phyloP scores from a whole-genome alignment of 2,888 invertebrate genomes.

The Drosophila sordidula region DNA sequence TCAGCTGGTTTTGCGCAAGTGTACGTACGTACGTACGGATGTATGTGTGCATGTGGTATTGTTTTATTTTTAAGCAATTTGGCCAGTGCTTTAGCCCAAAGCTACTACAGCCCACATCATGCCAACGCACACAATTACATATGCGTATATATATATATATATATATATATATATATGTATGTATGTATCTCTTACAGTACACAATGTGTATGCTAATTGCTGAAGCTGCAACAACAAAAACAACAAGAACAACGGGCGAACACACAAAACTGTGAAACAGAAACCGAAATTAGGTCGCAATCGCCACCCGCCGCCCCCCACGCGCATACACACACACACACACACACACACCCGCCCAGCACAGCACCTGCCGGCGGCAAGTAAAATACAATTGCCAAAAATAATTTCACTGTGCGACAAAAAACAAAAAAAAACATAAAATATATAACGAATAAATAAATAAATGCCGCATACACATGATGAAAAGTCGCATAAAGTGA shows the following conservation, averaged over 20 bases:
- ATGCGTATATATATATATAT: constrained; percentile 1
- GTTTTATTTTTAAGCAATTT: constrained; percentile 34
- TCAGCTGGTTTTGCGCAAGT: constrained; percentile 10
- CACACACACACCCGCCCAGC: not conserved
- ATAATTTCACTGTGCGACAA: constrained; percentile 72
- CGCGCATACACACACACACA: not conserved
- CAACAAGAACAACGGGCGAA: constrained; percentile 15
- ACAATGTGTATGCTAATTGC: constrained; percentile 52
- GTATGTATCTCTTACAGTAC: constrained; percentile 9
- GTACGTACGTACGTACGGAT: not conserved
- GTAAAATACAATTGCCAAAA: constrained; percentile 75
- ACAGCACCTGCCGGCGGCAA: constrained; percentile 42
- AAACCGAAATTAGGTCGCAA: constrained; percentile 67
- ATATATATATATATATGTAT: not conserved
- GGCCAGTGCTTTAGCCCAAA: constrained; percentile 21
- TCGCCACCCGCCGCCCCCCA: constrained; percentile 12
- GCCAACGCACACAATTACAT: constrained; percentile 3
- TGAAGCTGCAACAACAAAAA: constrained; percentile 29
- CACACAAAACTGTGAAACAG: constrained; percentile 47
- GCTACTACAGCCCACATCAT: constrained; percentile 34
- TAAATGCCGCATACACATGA: constrained; percentile 21
- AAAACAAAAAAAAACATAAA: constrained; percentile 3
- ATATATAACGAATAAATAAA: constrained; percentile 17
- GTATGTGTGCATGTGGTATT: constrained; percentile 2
- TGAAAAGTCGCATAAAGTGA: constrained; percentile 64